Base-by-base conservation (phyloP, 2,113 vertebrate species). In the Thamnophis sirtalis region DNA sequence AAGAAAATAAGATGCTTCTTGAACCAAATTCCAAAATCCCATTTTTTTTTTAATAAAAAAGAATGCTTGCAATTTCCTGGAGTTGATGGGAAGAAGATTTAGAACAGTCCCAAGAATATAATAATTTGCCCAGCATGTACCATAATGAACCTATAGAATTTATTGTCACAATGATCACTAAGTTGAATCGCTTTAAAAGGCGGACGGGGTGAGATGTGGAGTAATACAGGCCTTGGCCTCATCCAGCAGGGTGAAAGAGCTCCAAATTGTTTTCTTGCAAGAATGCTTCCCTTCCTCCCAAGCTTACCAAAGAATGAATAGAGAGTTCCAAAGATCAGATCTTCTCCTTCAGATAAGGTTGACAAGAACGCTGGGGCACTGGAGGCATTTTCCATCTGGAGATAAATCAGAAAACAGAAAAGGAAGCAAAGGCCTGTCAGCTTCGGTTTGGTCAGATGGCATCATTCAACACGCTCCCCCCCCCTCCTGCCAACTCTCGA, bases 311-410 rank as follows among this genome's bases (percentile, higher is more conserved):
- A 98, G 89, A 98, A 94, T 5, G 93, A 95, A 94, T 98, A 98
- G 58, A 98, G 68, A 0, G 95, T 97, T 95, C 98, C 98, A 97
- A 98, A 98, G 95, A 98, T 92, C 94, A 98, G 94, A 91, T 98
- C 98, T 95, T 97, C 95, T 88, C 97, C 96, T 97, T 98, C 97
- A 0, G 98, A 98, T 92, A 98, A 96, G 93, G 93, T 98, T 95
- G 98, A 98, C 80, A 94, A 17, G 55, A 98, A 96, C 93, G 91
- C 93, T 9, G 96, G 96, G 48, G 95, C 90, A 89, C 97, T 97
- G 9, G 98, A 98, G 0, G 48, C 96, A 96, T 98, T 98, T 96
- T 97, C 98, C 98, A 98, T 98, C 98, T 98, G 95, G 50, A 97
- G 95, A 80, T 38, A n/a, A 33, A 68, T 68, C 63, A 48, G 48